Percentiles rank a stretch among this genome's conserved stretches.
These are phyloP conservation scores for Aphis gossypii DNA, from an alignment of 1,140 invertebrate species.

Conservation along the genomic window DNA sequence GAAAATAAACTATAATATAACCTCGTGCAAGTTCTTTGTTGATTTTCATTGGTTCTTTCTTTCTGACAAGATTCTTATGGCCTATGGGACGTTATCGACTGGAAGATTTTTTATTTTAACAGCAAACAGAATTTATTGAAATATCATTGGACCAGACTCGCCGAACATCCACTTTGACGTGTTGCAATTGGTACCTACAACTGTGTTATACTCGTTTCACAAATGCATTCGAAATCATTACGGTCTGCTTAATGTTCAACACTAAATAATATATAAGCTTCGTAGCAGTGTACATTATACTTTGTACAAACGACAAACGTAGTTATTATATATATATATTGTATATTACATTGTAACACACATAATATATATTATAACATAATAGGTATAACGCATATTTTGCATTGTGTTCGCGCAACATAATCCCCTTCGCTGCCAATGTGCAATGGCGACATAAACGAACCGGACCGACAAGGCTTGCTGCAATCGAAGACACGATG, in stretches of 20 bases:
- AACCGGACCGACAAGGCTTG: not conserved
- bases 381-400: not conserved
- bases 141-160: not conserved
- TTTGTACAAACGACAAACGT: not conserved
- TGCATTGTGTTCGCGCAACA: not conserved
- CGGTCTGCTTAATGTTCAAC: not conserved
- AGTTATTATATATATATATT: not conserved
- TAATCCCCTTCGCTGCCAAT: not conserved
- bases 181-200: not conserved
- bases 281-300: not conserved
- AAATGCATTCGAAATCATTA: constrained; percentile 4
- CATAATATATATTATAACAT: not conserved
- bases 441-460: not conserved
- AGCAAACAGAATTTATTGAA: not conserved
- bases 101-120: not conserved
- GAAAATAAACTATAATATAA: not conserved
- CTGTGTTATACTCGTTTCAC: not conserved
- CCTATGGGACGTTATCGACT: not conserved
- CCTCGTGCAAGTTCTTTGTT: not conserved
- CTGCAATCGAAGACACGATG: constrained; percentile 11
- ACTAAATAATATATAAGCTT: not conserved
- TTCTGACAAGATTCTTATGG: not conserved
- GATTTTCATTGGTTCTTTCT: not conserved
- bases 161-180: not conserved
- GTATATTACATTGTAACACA: not conserved